Conservation (phyloP, 2,888 invertebrate genomes). For the Andrena chrysosceles region DNA sequence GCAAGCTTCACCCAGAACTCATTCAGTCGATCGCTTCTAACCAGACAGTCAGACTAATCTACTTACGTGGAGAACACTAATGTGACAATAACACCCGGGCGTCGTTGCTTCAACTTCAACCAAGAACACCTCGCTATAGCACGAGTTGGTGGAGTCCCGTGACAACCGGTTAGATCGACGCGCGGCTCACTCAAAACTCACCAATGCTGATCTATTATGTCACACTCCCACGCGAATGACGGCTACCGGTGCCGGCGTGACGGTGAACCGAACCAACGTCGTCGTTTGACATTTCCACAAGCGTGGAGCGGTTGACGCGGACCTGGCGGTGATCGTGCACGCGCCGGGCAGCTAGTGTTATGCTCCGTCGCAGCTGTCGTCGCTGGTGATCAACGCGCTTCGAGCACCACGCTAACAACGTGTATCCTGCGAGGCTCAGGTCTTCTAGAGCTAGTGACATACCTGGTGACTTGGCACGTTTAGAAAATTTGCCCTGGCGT, state of each 20-base stretch:
- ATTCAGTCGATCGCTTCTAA: not conserved
- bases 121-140: not conserved
- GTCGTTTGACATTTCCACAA: slow-evolving; percentile 78
- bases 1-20: not conserved
- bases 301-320: slow-evolving; percentile 53
- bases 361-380: slow-evolving; percentile 19
- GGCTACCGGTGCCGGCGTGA: slow-evolving; percentile 68
- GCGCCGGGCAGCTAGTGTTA: slow-evolving; percentile 41
- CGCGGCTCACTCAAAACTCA: slow-evolving; percentile 12
- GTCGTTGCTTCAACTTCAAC: not conserved
- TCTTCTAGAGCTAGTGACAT: slow-evolving; percentile 20
- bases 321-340: slow-evolving; percentile 14
- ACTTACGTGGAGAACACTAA: not conserved
- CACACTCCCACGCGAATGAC: slow-evolving; percentile 83
- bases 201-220: slow-evolving; percentile 78
- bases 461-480: not conserved
- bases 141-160: slow-evolving; percentile 4
- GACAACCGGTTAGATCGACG: slow-evolving; percentile 34
- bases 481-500: not conserved
- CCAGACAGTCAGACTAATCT: too few relatives aligned
- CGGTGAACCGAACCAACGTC: slow-evolving; percentile 63
- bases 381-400: slow-evolving; percentile 10
- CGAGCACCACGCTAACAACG: not conserved
- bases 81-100: not conserved
- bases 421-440: not conserved